Evolutionary conservation across 2,888 invertebrate species (phyloP).

Genomic region (Drosophila limbata): DNA sequence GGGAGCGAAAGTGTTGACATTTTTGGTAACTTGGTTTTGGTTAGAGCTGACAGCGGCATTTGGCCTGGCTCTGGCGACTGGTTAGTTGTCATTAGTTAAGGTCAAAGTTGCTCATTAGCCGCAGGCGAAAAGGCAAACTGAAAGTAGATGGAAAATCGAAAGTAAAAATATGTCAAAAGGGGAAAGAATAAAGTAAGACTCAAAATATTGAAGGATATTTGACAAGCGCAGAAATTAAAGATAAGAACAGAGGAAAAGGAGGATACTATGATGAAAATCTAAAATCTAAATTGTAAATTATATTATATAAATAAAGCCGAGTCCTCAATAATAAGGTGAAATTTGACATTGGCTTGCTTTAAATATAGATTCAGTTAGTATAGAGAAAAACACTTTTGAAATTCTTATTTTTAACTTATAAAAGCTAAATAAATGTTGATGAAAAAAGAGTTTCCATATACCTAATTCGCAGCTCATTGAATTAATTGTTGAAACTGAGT

Average conservation of each 20-base stretch:
- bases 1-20: slow-evolving; percentile 63
- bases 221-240: background rate
- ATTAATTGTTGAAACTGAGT: background rate
- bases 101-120: slow-evolving; percentile 74
- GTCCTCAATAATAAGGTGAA: too few species aligned
- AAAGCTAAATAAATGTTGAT: too few species aligned
- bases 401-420: too few species aligned
- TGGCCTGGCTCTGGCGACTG: slow-evolving; percentile 17
- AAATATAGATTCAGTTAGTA: too few species aligned
- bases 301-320: too few species aligned
- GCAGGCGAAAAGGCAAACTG: slow-evolving; percentile 50
- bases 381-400: too few species aligned
- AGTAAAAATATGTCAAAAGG: slow-evolving; percentile 17
- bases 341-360: too few species aligned
- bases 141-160: slow-evolving; percentile 7
- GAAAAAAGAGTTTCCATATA: too few species aligned
- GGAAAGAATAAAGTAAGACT: background rate
- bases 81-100: slow-evolving; percentile 75
- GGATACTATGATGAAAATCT: too few species aligned
- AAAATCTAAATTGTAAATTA: too few species aligned
- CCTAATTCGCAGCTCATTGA: too few species aligned
- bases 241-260: background rate
- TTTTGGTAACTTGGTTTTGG: slow-evolving; percentile 27
- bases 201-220: background rate
- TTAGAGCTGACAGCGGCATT: background rate